Percentiles rank a stretch among this genome's conserved stretches.
phyloP scores from a whole-genome alignment of 1,140 invertebrate genomes.

The Pentalonia nigronervosa region DNA sequence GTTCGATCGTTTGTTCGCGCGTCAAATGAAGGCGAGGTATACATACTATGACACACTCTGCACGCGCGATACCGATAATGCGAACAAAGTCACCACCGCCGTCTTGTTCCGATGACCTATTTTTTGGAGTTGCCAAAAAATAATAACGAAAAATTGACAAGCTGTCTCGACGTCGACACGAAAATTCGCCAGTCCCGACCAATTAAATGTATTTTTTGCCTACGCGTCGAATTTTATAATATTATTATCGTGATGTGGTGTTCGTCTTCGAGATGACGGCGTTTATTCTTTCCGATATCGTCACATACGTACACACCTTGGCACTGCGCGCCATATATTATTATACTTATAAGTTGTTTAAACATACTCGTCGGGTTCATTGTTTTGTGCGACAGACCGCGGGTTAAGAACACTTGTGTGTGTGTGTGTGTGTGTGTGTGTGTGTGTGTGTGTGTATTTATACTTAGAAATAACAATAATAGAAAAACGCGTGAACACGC shows the following conservation, averaged over 20 bases:
- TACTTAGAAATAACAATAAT: conserved; percentile 5
- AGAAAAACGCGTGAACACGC: neutral
- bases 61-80: neutral
- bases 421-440: neutral
- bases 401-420: neutral
- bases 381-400: neutral
- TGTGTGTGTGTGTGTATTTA: neutral
- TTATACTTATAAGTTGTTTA: neutral
- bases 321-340: neutral
- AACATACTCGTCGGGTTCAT: neutral
- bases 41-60: neutral
- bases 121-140: neutral
- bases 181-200: no score
- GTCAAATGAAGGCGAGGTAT: neutral
- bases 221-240: neutral
- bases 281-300: neutral
- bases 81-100: neutral
- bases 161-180: no score
- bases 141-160: neutral
- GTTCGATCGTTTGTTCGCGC: neutral
- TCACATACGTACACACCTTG: neutral
- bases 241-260: neutral
- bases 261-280: neutral
- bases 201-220: neutral
- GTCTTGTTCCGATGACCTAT: conserved; percentile 4